Evolutionary conservation across 2,113 vertebrate species (phyloP), one percentile per base, ranked within the genome.

Genomic region (Rutilus rutilus): DNA sequence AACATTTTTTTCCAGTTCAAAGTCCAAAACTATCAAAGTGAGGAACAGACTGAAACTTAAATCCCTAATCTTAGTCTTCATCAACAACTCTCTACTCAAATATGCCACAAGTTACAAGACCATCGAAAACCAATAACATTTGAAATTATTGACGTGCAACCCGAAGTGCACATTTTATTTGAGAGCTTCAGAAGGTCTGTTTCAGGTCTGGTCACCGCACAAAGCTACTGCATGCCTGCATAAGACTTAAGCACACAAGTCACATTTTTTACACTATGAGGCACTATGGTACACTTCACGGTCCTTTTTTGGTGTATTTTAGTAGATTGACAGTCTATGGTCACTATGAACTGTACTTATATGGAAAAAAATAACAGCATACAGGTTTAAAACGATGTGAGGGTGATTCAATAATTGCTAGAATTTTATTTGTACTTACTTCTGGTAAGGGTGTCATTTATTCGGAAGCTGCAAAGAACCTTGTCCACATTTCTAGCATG

Each of bases 391-490:
- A 69, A 36, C 3, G 0, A 67, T 19, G 9, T 19, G 7, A 36
- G 15, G 30, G 15, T 33, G 30, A 67, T 8, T 67, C 21, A 36
- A 67, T 67, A 67, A 69, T 21, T 30, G 25, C 1, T 2, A 30
- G 8, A 23, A 9, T 33, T 54, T 4, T 11, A 59, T 33, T 42
- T 42, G 7, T 52, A 93, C 98, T 97, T 95, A 99, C 98, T 99
- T 90, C 97, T 96, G 0, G 97, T 98, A 33, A 97, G 59, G 0
- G 97, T 98, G 87, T 99, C 98, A 0, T 99, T 99, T 92, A 99
- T 98, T 89, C 95, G 95, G 93, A 99, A 99, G 87, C 97, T 99
- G 94, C 97, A 99, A 86, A 98, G 95, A 39, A 99, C 98, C 69
- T 97, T 94, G 85, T 99, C 97, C 0, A 97, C 96, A 0, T 97